These are phyloP conservation scores for Melieria omissa DNA, from an alignment of 2,888 invertebrate species.

Conservation along the genomic window DNA sequence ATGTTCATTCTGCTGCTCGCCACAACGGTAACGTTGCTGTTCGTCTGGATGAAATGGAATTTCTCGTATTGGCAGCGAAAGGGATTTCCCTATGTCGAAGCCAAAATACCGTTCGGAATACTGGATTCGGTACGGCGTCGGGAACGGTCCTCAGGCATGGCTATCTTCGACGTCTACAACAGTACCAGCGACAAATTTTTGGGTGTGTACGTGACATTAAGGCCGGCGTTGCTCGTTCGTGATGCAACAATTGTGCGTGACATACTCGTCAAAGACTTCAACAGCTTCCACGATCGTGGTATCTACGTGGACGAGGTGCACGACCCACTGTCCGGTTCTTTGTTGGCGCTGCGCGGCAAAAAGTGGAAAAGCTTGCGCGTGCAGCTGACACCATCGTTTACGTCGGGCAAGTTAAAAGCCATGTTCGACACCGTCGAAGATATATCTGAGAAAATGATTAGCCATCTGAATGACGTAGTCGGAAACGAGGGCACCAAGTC, in stretches of 20 bases:
- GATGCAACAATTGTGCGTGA: conserved; percentile 73
- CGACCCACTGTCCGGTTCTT: conserved; percentile 72
- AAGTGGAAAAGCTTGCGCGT: conserved; percentile 74
- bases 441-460: conserved; percentile 69
- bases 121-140: conserved; percentile 70
- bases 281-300: conserved; percentile 75
- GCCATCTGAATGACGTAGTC: conserved; percentile 63
- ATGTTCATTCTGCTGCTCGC: conserved; percentile 41
- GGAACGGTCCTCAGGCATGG: conserved; percentile 73
- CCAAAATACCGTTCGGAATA: conserved; percentile 74
- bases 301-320: conserved; percentile 71
- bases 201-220: conserved; percentile 74
- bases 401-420: conserved; percentile 75
- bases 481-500: conserved; percentile 58
- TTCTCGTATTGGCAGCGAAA: conserved; percentile 71
- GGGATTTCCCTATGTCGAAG: conserved; percentile 70
- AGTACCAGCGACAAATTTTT: conserved; percentile 64
- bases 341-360: conserved; percentile 68
- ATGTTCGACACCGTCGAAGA: conserved; percentile 73
- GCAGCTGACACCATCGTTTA: conserved; percentile 75
- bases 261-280: conserved; percentile 73
- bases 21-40: conserved; percentile 39
- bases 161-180: conserved; percentile 72
- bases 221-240: conserved; percentile 73
- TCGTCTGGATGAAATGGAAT: conserved; percentile 53